Base-by-base conservation (phyloP, 2,888 invertebrate species). In the Sesia bembeciformis region DNA sequence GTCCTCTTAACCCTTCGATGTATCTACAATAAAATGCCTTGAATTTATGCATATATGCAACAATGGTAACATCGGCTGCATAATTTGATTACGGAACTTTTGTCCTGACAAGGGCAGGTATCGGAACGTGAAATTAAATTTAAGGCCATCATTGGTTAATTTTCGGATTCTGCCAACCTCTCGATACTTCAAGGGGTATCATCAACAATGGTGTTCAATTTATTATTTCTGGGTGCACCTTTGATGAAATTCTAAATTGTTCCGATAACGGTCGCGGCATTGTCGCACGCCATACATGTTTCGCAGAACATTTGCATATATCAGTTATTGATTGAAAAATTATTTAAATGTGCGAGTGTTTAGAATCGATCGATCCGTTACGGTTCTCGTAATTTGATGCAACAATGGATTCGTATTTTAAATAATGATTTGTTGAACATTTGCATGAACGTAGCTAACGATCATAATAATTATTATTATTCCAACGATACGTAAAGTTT, bases 251-350 rank as follows among this genome's bases (percentile, higher is more conserved):
- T 78, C 73, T 65, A 78, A 84, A 84, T 84, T 81, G 86, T 82
- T 74, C 67, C 83, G 78, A 74, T 87, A 89, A 89, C 89, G 88
- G 89, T 88, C 80, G 81, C 66, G 59, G 72, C 75, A 81, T 88
- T 88, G 87, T 87, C 80, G 72, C 70, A 64, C 74, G 72, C 74
- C 78, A 75, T 78, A 81, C 77, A 74, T 78, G 73, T 80, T 77
- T 77, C 74, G 67, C 70, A 57, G 59, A 57, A 65, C 58, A 85
- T 87, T 86, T 89, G 86, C 88, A 89, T 88, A 85, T 80, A 84
- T 85, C 82, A 78, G 81, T 86, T 87, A 89, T 89, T 89, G 89
- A 89, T 89, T 86, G 87, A 81, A 85, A 86, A 84, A 85, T 86
- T 85, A 89, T 89, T 89, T 72, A 86, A 88, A 89, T 87, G 60